Evolutionary conservation across 2,888 invertebrate species (phyloP), one percentile per base, ranked within the genome.

Genomic region (Philereme vetulata): DNA sequence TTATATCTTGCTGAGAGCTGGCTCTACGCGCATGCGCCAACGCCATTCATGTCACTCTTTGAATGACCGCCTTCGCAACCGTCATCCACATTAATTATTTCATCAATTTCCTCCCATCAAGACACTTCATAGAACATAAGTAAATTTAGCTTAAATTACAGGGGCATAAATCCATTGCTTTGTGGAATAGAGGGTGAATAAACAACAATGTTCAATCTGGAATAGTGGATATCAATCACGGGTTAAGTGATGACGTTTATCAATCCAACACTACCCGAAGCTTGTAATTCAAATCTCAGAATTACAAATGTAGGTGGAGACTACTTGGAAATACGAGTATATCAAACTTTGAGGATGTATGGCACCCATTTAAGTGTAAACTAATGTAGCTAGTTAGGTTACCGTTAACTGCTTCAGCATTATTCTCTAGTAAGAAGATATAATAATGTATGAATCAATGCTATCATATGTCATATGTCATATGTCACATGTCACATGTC

Each of bases 11-110:
- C 72, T 62, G 78, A 72, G 73, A 71, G 74, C 72, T 74, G 74
- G 68, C 71, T 72, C 76, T 67, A 67, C 75, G 76, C 88, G 87
- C 90, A 87, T 90, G 87, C 86, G 87, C 78, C 70, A 67, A 68
- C 47, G 67, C 72, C 86, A 87, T 87, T 92, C 91, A 91, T 86
- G 81, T 82, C 80, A 81, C 77, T 74, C 78, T 83, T 84, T 90
- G 84, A 92, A 91, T 92, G 91, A 85, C 90, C 85, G 80, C 88
- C 89, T 81, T 81, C 81, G 76, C 81, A 77, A 76, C 80, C 75
- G 79, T 85, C 85, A 83, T 78, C 78, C 67, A 72, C 65, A 71
- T 72, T 64, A 68, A 72, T 70, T 71, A 67, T 70, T 70, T 65
- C 65, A 67, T 61, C 53, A 61, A 53, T 45, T 56, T 51, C 36